A percentile compares a stretch with the other conserved stretches of the same genome.
phyloP scores from a whole-genome alignment of 2,888 invertebrate genomes.

The Ischnura elegans region DNA sequence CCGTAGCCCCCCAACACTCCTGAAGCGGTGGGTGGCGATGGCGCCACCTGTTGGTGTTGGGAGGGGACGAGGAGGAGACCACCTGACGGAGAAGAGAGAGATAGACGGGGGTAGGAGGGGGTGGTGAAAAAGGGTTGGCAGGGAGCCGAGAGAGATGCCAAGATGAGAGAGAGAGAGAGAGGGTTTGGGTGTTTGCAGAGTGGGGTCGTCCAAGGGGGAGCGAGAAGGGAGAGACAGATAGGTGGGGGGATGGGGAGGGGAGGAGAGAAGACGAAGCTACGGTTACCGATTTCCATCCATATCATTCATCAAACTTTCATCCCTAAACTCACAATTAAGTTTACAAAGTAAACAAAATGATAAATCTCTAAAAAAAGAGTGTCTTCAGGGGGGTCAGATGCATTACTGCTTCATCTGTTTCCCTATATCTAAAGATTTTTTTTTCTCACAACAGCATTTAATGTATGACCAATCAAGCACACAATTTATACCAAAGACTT shows the following conservation, averaged over 20 bases:
- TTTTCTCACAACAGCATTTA: conserved; percentile 41
- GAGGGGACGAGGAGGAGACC: conserved; percentile 66
- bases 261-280: conserved; percentile 66
- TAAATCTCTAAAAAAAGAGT: too few relatives aligned
- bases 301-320: conserved; percentile 61
- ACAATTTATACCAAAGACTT: conserved; percentile 51
- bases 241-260: not conserved
- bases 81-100: conserved; percentile 67
- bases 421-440: too few relatives aligned
- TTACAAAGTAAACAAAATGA: conserved; percentile 51
- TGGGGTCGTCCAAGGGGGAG: not conserved
- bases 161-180: not conserved
- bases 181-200: not conserved
- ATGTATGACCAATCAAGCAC: conserved; percentile 52
- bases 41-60: conserved; percentile 67
- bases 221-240: conserved; percentile 10
- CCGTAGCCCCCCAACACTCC: conserved; percentile 66
- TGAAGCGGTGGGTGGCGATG: conserved; percentile 66
- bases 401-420: conserved; percentile 53
- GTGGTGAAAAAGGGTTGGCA: not conserved
- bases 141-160: not conserved
- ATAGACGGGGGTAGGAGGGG: not conserved
- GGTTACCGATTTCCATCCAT: conserved; percentile 67
- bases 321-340: conserved; percentile 63
- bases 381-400: conserved; percentile 64